Conservation (phyloP, 2,888 invertebrate species). For the Diplolepis rosae region DNA sequence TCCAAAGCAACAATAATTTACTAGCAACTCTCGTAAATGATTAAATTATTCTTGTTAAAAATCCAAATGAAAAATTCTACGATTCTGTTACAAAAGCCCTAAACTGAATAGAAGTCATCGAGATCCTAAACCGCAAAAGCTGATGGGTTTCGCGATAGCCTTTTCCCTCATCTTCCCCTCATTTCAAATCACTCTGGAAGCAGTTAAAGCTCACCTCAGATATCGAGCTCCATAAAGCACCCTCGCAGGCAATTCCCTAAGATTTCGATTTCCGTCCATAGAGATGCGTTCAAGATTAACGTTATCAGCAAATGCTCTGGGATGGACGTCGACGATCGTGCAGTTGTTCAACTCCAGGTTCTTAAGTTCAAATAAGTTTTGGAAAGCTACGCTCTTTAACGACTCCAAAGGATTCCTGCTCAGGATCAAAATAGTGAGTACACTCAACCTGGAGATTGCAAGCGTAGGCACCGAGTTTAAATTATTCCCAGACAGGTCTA, state of each 20-base stretch:
- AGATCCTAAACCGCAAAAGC: constrained; percentile 3
- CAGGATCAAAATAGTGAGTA: constrained; percentile 84
- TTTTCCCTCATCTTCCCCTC: constrained; percentile 5
- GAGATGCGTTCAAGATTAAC: constrained; percentile 86
- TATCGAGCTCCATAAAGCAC: constrained; percentile 90
- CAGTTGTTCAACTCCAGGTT: constrained; percentile 79
- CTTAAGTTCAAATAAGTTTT: constrained; percentile 87
- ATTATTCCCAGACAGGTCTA: constrained; percentile 89
- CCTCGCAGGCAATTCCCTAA: constrained; percentile 85
- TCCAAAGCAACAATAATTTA: too few species aligned
- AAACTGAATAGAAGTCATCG: neutral
- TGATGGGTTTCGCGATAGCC: constrained; percentile 14
- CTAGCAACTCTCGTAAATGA: too few species aligned
- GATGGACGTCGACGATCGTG: constrained; percentile 80
- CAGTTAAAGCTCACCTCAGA: constrained; percentile 73
- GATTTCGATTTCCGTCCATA: constrained; percentile 85
- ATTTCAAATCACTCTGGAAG: constrained; percentile 20
- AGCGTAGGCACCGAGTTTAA: constrained; percentile 85
- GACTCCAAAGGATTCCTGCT: constrained; percentile 86
- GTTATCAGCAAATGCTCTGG: constrained; percentile 89
- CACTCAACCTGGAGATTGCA: constrained; percentile 84
- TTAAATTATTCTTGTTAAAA: too few species aligned
- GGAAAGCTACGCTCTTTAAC: constrained; percentile 85
- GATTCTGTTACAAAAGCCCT: neutral
- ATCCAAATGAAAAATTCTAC: too few species aligned